Evolutionary conservation across 2,113 vertebrate genomes (phyloP), one percentile per base, ranked within the genome.

Genomic region (Geococcyx californianus): DNA sequence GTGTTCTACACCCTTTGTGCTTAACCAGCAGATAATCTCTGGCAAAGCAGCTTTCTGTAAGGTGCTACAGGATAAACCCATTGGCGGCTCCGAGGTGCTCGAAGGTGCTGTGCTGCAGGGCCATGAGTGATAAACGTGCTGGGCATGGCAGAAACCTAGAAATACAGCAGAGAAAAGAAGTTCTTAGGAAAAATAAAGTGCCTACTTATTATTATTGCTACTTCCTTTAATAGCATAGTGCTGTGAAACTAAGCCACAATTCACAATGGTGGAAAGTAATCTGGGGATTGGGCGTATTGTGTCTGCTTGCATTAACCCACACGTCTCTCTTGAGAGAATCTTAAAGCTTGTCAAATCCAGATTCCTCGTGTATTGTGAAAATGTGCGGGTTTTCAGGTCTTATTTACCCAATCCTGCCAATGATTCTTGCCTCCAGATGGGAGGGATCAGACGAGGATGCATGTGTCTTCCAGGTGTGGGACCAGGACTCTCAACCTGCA

Each of bases 371-470:
- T 21, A 42, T 38, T 8, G 6, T 75, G 31, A 72, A 84, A 59
- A 17, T 0, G 0, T 52, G 14, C 8, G 13, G 1, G 49, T 82
- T 59, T n/a, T 33, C 44, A 25, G 20, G 42, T 18, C 29, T 26
- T 26, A 45, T 49, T 31, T 11, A 10, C 44, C 54, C 33, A 44
- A 0, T 83, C 33, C 29, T 10, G 2, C 56, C 33, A 60, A 17
- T 10, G 66, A 5, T 34, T 9, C 18, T 69, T 49, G 34, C 33
- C 29, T 49, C 63, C 31, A 52, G 15, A 42, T 67, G 15, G 1
- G 1, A 29, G 31, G 44, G 40, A 21, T 26, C 6, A 3, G 58
- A 24, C 0, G 5, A 56, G 23, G 29, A 14, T 5, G 1, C 0
- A 0, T 17, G 21, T 15, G 11, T 15, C 52, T 49, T 52, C 66